Conservation (phyloP, 2,113 vertebrate genomes). For the Morone chrysops region DNA sequence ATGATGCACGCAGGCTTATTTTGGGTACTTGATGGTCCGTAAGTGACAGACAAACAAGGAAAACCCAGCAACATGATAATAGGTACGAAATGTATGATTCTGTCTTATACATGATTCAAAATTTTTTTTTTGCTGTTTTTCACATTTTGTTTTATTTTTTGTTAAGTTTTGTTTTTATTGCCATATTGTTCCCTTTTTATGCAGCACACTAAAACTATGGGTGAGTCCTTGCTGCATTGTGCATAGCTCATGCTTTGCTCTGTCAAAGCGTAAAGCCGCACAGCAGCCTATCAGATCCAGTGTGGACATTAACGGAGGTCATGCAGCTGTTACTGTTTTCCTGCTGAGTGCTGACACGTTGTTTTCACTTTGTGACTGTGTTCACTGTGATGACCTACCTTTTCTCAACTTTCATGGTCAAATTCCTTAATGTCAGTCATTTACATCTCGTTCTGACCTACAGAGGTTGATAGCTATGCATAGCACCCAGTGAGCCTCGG, state of each 20-base stretch:
- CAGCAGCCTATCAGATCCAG: neutral
- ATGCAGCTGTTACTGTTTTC: constrained; percentile 18
- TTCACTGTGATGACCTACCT: constrained; percentile 21
- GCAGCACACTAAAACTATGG: neutral
- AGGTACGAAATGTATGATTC: neutral
- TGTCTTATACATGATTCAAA: neutral
- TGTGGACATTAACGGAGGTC: constrained; percentile 6
- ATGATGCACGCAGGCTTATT: constrained; percentile 1
- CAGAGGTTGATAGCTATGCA: neutral
- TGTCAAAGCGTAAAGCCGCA: neutral
- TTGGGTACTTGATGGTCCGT: neutral
- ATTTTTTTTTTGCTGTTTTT: no score
- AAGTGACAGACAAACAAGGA: neutral
- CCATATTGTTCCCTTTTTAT: no score
- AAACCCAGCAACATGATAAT: neutral
- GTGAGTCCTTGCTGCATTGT: neutral
- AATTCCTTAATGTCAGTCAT: constrained; percentile 9
- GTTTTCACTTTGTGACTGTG: constrained; percentile 19
- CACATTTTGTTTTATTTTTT: no score
- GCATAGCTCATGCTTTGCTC: neutral
- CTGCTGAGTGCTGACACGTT: constrained; percentile 31
- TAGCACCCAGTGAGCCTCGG: neutral
- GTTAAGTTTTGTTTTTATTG: no score
- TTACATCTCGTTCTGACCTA: constrained; percentile 9
- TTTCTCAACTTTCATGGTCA: constrained; percentile 20